Evolutionary conservation across 1,140 invertebrate genomes (phyloP), one percentile per base, ranked within the genome.

Genomic region (Trypoxylus dichotomus): DNA sequence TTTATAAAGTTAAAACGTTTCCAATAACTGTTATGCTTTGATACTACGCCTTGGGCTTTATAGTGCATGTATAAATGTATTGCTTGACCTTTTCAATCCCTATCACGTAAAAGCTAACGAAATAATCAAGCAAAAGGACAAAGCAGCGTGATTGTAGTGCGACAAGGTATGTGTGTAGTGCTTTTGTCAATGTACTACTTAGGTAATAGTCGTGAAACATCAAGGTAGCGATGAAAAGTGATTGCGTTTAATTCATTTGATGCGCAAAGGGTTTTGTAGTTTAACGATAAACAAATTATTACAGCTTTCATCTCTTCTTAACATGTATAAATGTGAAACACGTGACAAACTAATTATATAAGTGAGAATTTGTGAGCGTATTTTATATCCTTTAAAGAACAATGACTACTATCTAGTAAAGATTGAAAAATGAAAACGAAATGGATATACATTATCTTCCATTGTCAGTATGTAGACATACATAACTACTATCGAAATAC

Each of bases 151-250:
- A 54, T 54, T 54, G 47, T 54, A 54, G 3, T 11, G 19, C 13
- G 47, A 54, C 11, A 21, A 3, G 11, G 11, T 54, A 13, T 21
- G 47, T 21, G 19, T 54, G 47, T 54, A 21, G 2, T 21, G 19
- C 47, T 21, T 21, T n/a, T 54, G 47, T 54, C 47, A 54, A 54
- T 3, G 47, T 54, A 54, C 47, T n/a, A 11, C 47, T 54, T 21
- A 54, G 47, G 47, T 3, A 71, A 71, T 71, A 71, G 63, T 71
- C 63, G 21, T 71, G 63, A 24, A 27, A 71, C 21, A 5, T 71
- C 27, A 71, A 71, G 63, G 21, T 71, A 71, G 63, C 63, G 21
- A 71, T 71, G 63, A 71, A 27, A 71, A 27, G 63, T 71, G 63
- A 6, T 32, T 19, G 27, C 24, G 13, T 71, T 24, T 71, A 71